Conservation (phyloP, 1,140 invertebrate genomes). For the Drosophila orena region DNA sequence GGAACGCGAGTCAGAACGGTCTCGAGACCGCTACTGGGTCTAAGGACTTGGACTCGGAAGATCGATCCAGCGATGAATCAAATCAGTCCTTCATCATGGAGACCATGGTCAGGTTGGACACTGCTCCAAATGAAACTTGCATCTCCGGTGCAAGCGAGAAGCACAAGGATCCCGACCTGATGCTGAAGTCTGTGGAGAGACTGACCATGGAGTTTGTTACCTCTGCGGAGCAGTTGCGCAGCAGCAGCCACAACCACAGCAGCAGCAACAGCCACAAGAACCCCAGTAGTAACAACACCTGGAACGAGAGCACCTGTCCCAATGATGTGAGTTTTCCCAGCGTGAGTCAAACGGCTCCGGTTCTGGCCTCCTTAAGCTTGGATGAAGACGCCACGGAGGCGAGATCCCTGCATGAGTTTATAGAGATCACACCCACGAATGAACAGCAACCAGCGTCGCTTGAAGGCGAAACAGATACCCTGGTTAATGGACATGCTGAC, state of each 20-base stretch:
- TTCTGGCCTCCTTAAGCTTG: slow-evolving; percentile 89
- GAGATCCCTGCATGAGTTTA: slow-evolving; percentile 49
- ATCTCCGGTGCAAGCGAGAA: slow-evolving; percentile 59
- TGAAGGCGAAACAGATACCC: slow-evolving; percentile 58
- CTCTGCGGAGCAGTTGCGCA: slow-evolving; percentile 86
- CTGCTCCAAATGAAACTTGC: slow-evolving; percentile 6
- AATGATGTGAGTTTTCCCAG: slow-evolving; percentile 92
- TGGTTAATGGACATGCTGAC: slow-evolving; percentile 37
- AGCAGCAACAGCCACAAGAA: slow-evolving; percentile 68
- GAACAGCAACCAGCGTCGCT: slow-evolving; percentile 61
- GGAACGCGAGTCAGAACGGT: slow-evolving; percentile 39
- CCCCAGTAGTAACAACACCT: slow-evolving; percentile 87
- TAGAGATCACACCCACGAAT: slow-evolving; percentile 67
- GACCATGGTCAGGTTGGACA: slow-evolving; percentile 59
- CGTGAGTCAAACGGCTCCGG: slow-evolving; percentile 90
- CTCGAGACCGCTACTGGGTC: slow-evolving; percentile 81
- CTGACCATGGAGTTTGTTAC: slow-evolving; percentile 88
- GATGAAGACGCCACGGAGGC: slow-evolving; percentile 64
- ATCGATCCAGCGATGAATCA: slow-evolving; percentile 68
- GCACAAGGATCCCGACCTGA: slow-evolving; percentile 88
- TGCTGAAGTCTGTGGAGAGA: slow-evolving; percentile 89
- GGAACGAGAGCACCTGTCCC: slow-evolving; percentile 91
- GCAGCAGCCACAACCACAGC: slow-evolving; percentile 50
- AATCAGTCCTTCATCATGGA: slow-evolving; percentile 81
- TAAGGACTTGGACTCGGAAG: slow-evolving; percentile 67